Evolutionary conservation across 2,113 vertebrate species (phyloP), one percentile per base, ranked within the genome.

Genomic region (Rhadina sibilatrix): DNA sequence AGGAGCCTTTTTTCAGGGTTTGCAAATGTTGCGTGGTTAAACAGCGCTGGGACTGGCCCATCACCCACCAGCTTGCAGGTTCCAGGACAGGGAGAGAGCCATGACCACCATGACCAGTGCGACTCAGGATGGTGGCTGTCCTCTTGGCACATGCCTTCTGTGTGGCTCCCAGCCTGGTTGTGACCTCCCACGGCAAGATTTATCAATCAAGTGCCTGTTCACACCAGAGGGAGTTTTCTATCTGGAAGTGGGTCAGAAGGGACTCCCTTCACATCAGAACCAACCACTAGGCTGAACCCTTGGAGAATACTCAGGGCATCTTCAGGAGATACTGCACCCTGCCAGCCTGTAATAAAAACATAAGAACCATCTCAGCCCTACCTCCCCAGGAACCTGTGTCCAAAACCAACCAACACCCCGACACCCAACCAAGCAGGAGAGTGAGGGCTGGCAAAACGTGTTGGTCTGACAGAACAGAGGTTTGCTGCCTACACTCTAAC

Each of bases 261-360:
- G 49, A 38, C 11, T 68, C 23, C 23, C 4, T 63, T 87, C 57
- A 27, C 0, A 0, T 19, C 22, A 30, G 50, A 68, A 28, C 40
- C 19, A 42, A 2, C 15, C 2, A 0, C 50, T 19, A 24, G n/a
- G 46, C 33, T 79, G 30, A 91, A 54, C 35, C 1, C 5, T 0
- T 74, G 46, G 64, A 72, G 64, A 54, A 54, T 38, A 66, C 23
- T 27, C 54, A 40, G 54, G 46, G 53, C 40, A 22, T 60, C 59
- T n/a, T 40, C 11, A 18, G 54, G 65, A 78, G 56, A 23, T 54
- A 52, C 42, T 46, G 31, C 44, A n/a, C 11, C 24, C 44, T 60
- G 50, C 33, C 3, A 2, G 22, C 12, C 79, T 56, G 50, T 44
- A 27, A 2, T 28, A 22, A 40, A 10, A 65, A 82, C 5, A 0